A percentile compares a stretch with the other conserved stretches of the same genome.
Conservation (phyloP, 2,113 vertebrate species). For the Colinus virginianus region DNA sequence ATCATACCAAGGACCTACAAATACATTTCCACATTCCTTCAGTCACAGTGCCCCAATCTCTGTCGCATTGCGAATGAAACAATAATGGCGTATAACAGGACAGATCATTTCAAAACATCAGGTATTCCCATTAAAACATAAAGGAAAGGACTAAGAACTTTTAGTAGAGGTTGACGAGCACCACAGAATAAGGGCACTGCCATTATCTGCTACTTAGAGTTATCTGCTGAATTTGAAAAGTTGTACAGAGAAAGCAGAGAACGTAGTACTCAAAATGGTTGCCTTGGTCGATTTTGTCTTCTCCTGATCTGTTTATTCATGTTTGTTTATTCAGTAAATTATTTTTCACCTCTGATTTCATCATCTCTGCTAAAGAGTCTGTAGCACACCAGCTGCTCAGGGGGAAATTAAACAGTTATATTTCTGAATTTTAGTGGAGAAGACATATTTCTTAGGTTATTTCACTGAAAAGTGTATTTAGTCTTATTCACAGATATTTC, state of each 20-base stretch:
- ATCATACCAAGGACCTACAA: constrained; percentile 31
- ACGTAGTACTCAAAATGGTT: neutral
- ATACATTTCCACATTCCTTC: constrained; percentile 25
- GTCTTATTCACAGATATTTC: neutral
- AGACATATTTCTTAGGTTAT: neutral
- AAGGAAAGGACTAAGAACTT: neutral
- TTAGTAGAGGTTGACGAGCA: neutral
- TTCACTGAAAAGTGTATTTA: neutral
- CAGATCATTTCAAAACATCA: neutral
- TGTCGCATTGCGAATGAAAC: neutral
- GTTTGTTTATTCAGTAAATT: neutral
- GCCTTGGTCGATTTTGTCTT: neutral
- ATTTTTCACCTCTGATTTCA: neutral
- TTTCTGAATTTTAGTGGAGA: neutral
- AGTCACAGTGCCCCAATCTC: neutral
- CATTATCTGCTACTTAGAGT: neutral
- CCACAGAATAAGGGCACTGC: neutral
- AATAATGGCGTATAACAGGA: neutral
- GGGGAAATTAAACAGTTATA: neutral
- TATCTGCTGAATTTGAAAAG: neutral
- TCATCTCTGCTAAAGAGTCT: neutral
- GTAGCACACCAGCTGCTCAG: neutral
- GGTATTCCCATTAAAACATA: neutral
- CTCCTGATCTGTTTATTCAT: neutral
- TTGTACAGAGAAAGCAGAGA: neutral